These are phyloP conservation scores for Cacatua alba DNA, from an alignment of 2,113 vertebrate species.

Conservation along the genomic window DNA sequence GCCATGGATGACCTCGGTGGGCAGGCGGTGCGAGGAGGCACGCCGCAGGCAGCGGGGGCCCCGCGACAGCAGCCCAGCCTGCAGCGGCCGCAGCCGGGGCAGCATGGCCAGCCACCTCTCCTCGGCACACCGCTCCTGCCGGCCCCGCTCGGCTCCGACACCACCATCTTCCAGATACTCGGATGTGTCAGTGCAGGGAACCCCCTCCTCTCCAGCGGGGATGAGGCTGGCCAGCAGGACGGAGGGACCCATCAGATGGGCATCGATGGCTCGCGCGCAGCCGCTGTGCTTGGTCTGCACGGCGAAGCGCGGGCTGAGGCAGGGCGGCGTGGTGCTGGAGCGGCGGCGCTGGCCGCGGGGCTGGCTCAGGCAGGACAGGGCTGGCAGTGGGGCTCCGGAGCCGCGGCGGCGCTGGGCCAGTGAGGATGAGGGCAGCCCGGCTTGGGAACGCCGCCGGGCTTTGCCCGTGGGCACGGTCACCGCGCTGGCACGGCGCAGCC, in stretches of 20 bases:
- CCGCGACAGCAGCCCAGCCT: slow-evolving; percentile 56
- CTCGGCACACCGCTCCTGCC: background rate
- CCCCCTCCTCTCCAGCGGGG: slow-evolving; percentile 70
- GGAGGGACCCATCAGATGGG: slow-evolving; percentile 78
- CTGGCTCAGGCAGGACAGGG: slow-evolving; percentile 55
- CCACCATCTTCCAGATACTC: background rate
- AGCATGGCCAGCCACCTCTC: slow-evolving; percentile 6
- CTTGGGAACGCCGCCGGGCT: slow-evolving; percentile 84
- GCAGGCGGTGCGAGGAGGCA: slow-evolving; percentile 77
- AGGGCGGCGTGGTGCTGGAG: slow-evolving; percentile 86
- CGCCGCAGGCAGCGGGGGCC: slow-evolving; percentile 78
- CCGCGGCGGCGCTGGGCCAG: slow-evolving; percentile 77
- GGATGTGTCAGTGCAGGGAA: background rate
- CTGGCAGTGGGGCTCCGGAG: slow-evolving; percentile 62
- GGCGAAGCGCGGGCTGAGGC: slow-evolving; percentile 82
- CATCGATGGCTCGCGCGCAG: slow-evolving; percentile 47
- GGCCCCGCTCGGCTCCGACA: background rate
- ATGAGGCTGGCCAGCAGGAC: slow-evolving; percentile 78
- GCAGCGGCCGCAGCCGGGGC: background rate
- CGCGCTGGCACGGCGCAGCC: background rate
- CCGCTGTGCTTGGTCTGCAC: slow-evolving; percentile 63
- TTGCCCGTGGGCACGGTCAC: slow-evolving; percentile 82
- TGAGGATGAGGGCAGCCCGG: slow-evolving; percentile 78
- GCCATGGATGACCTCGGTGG: slow-evolving; percentile 51
- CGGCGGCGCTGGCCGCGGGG: slow-evolving; percentile 47